Evolutionary conservation across 2,888 invertebrate genomes (phyloP), one percentile per base, ranked within the genome.

Genomic region (Macrophya alboannulata): DNA sequence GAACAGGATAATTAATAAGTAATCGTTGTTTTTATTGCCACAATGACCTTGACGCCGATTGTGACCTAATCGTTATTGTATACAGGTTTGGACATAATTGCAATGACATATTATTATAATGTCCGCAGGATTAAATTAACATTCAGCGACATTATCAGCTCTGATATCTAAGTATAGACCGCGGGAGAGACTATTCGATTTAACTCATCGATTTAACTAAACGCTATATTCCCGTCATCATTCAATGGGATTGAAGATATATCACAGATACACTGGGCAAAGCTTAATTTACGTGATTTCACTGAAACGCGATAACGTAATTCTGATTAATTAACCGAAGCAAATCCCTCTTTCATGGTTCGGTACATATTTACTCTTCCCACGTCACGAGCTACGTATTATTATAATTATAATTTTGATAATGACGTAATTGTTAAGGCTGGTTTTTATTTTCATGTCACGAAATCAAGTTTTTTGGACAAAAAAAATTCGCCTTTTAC

Each of bases 41-140:
- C n/a, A 17, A 31, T 55, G 77, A 77, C 77, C 77, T 77, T 55
- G 77, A 21, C 8, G 37, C 37, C 17, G 77, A 77, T 51, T 21
- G 43, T 59, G 62, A 81, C 62, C 59, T 81, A 81, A 81, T 81
- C 59, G 81, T 62, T 59, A 81, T 81, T 81, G 81, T 81, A 25
- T 77, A 81, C 81, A 62, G 62, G 62, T 81, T 81, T 81, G 81
- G 81, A 81, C 81, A 81, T 81, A 81, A 81, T 81, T 81, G 81
- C 81, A 62, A 62, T 40, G 25, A 40, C 3, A 31, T 31, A n/a
- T 62, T 55, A 62, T 17, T 51, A 10, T 62, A 81, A 62, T 62
- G 43, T 43, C 31, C 12, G 15, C 21, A 81, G 79, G 15, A 79
- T 79, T 55, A 62, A 59, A 59, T 81, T 81, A 43, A 12, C 43